Evolutionary conservation across 2,797 vertebrate species (phyloP).

Genomic region (Artibeus lituratus): DNA sequence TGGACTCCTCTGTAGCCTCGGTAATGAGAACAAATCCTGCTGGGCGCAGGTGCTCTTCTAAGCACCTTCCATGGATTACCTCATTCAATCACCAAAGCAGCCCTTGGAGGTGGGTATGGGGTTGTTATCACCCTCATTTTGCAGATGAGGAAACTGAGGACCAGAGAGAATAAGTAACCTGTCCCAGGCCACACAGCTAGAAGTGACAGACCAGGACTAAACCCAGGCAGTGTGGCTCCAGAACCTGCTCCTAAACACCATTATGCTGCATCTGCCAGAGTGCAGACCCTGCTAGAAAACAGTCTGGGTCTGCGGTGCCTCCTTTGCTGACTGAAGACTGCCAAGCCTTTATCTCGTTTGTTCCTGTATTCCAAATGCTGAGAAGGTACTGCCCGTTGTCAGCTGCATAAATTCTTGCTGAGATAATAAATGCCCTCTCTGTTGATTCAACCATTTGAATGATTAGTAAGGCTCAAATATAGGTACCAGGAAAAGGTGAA

Average conservation of each 20-base stretch:
- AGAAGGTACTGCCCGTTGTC: background rate
- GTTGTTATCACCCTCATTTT: background rate
- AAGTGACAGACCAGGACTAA: background rate
- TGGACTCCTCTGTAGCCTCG: background rate
- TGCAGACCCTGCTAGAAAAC: fast-evolving
- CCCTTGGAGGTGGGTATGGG: background rate
- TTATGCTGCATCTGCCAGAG: background rate
- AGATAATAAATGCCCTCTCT: background rate
- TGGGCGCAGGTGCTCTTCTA: background rate
- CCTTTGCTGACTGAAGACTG: background rate
- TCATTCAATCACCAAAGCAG: background rate
- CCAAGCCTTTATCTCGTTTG: background rate
- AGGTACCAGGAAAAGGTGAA: background rate
- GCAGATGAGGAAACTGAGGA: background rate
- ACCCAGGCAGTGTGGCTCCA: background rate
- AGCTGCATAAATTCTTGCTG: background rate
- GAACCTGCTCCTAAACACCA: background rate
- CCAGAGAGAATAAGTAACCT: background rate
- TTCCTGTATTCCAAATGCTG: background rate
- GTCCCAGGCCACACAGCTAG: background rate
- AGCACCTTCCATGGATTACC: background rate
- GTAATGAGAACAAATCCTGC: background rate
- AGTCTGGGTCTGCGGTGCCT: background rate
- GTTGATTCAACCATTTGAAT: background rate
- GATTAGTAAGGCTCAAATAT: background rate